These are phyloP conservation scores for Fundulus diaphanus DNA, from an alignment of 2,797 vertebrate genomes.

Conservation along the genomic window DNA sequence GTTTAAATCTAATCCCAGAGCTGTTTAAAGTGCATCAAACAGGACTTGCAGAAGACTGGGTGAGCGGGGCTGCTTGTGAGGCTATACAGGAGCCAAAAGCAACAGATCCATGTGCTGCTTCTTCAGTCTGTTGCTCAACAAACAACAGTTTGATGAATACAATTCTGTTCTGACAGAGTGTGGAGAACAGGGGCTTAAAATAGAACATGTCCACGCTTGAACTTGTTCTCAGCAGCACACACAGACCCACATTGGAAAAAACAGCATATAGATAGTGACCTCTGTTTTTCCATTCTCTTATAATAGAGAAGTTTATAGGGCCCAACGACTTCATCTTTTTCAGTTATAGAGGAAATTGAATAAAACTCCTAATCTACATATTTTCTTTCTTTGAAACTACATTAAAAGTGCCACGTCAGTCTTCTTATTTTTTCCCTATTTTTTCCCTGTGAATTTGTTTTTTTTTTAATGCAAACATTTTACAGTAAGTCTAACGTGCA, in stretches of 20 bases:
- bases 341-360: constrained; percentile 55
- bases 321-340: constrained; percentile 13
- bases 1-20: constrained; percentile 58
- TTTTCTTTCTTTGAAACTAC: constrained; percentile 22
- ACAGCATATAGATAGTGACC: constrained; percentile 64
- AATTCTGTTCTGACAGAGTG: constrained; percentile 56
- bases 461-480: no score
- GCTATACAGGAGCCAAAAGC: constrained; percentile 43
- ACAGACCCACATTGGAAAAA: constrained; percentile 45
- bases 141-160: constrained; percentile 60
- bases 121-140: constrained; percentile 35
- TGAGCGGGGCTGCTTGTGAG: constrained; percentile 28
- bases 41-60: constrained; percentile 21
- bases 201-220: constrained; percentile 58
- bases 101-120: constrained; percentile 44
- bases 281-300: constrained; percentile 54
- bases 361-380: constrained; percentile 41
- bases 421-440: no score
- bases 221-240: constrained; percentile 46
- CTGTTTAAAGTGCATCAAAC: constrained; percentile 49
- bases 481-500: no score
- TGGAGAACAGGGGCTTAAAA: constrained; percentile 59
- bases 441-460: no score
- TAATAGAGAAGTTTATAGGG: constrained; percentile 44
- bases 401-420: neutral